These are phyloP conservation scores for Syngnathus floridae DNA, from an alignment of 2,113 vertebrate genomes.

Conservation along the genomic window DNA sequence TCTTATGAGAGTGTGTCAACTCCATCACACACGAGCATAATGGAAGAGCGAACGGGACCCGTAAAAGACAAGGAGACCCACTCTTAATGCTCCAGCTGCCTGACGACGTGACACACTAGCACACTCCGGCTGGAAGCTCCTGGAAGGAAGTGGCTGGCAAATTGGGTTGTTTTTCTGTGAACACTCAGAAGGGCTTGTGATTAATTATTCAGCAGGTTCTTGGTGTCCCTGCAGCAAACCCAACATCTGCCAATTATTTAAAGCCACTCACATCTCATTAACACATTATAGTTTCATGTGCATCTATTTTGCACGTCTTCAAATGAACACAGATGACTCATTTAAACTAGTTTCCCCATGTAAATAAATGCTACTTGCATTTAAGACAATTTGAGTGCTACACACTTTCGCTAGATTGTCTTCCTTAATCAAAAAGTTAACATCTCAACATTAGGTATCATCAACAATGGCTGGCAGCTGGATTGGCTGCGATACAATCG, in stretches of 20 bases:
- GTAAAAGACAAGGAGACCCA: neutral
- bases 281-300: constrained; percentile 36
- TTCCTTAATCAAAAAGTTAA: neutral
- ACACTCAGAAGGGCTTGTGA: constrained; percentile 47
- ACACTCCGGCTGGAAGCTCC: constrained; percentile 42
- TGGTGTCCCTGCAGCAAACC: constrained; percentile 42
- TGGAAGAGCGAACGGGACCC: neutral
- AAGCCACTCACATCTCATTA: constrained; percentile 42
- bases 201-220: constrained; percentile 63
- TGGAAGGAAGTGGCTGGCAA: constrained; percentile 45
- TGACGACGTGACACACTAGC: constrained; percentile 37
- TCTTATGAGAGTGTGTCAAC: neutral
- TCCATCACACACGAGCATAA: constrained; percentile 26
- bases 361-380: neutral
- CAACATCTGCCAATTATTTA: constrained; percentile 67
- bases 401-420: neutral
- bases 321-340: neutral
- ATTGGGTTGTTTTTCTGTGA: constrained; percentile 51
- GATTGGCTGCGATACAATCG: neutral
- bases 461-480: neutral
- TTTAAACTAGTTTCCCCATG: neutral
- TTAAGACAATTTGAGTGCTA: neutral
- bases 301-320: constrained; percentile 15
- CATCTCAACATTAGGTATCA: neutral
- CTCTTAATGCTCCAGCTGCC: constrained; percentile 30